phyloP scores from a whole-genome alignment of 2,113 vertebrate species.

The Eptesicus fuscus region DNA sequence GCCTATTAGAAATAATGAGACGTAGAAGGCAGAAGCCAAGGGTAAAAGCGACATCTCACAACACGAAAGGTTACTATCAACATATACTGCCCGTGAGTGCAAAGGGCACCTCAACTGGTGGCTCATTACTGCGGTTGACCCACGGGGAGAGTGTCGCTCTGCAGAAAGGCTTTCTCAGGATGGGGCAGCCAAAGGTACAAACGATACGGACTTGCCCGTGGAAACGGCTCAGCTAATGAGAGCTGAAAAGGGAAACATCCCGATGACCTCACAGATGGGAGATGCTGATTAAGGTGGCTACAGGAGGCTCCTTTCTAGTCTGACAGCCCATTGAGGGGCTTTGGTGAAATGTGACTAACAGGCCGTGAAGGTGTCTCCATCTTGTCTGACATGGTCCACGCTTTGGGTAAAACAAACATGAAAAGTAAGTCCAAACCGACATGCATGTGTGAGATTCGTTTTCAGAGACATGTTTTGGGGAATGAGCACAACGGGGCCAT shows the following conservation, averaged over 20 bases:
- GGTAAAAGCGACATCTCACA: constrained; percentile 82
- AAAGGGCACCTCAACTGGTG: constrained; percentile 78
- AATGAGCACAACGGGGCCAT: constrained; percentile 76
- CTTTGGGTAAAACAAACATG: constrained; percentile 84
- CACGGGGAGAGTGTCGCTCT: constrained; percentile 85
- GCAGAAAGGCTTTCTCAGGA: constrained; percentile 86
- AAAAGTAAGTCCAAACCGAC: constrained; percentile 72
- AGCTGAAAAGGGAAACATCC: constrained; percentile 86
- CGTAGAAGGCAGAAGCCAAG: constrained; percentile 82
- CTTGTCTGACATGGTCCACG: constrained; percentile 89
- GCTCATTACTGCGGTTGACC: constrained; percentile 90
- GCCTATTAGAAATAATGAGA: constrained; percentile 88
- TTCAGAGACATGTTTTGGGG: constrained; percentile 77
- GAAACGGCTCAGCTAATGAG: constrained; percentile 92
- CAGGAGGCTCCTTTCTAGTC: constrained; percentile 85
- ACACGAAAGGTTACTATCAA: constrained; percentile 85
- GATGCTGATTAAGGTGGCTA: constrained; percentile 90
- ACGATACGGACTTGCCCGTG: constrained; percentile 82
- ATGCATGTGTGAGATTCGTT: constrained; percentile 79
- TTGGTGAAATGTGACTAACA: constrained; percentile 90
- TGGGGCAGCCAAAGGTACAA: constrained; percentile 86
- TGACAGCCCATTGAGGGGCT: constrained; percentile 85
- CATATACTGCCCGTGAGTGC: constrained; percentile 79
- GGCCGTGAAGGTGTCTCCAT: constrained; percentile 96
- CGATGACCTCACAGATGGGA: constrained; percentile 89